Evolutionary conservation across 2,888 invertebrate genomes (phyloP).

Genomic region (Bugula neritina): DNA sequence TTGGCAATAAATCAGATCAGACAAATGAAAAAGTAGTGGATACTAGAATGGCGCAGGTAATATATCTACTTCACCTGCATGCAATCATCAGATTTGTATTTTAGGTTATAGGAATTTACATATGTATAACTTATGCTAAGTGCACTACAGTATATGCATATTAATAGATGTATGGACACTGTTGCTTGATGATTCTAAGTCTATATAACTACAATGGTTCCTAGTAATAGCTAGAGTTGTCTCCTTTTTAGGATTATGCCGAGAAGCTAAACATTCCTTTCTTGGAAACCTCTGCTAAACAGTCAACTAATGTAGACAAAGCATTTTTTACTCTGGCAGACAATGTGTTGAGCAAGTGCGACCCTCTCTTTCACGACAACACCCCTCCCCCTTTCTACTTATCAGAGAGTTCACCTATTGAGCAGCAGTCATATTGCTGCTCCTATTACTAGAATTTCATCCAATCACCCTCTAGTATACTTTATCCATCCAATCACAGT

Average conservation of each 20-base stretch:
- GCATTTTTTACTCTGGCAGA: background rate
- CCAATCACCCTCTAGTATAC: too few species aligned
- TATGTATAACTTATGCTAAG: too few species aligned
- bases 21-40: background rate
- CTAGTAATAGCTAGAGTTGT: too few species aligned
- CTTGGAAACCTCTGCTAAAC: background rate
- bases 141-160: too few species aligned
- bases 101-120: too few species aligned
- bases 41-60: background rate
- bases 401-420: background rate
- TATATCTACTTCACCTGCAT: background rate
- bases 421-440: background rate
- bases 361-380: background rate
- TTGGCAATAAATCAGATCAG: background rate
- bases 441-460: background rate
- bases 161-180: too few species aligned
- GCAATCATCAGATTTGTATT: too few species aligned
- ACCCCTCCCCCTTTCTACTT: background rate
- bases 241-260: background rate
- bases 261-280: background rate
- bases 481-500: too few species aligned
- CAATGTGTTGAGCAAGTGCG: background rate
- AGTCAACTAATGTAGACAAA: background rate
- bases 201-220: too few species aligned
- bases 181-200: too few species aligned